phyloP scores from a whole-genome alignment of 2,888 invertebrate species.

The Portevinia maculata region DNA sequence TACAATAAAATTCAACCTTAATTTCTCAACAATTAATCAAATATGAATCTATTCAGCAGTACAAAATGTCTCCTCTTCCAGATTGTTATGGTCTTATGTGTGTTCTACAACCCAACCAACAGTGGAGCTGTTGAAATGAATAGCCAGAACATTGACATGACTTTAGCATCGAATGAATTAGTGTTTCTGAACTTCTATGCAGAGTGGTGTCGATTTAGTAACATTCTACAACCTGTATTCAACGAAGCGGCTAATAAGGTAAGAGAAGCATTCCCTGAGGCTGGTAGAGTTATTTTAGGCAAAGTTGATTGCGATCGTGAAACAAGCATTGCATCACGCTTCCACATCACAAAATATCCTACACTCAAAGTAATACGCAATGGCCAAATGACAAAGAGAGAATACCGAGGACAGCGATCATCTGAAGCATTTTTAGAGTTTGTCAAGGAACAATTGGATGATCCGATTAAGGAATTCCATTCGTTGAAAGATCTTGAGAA shows the following conservation, averaged over 20 bases:
- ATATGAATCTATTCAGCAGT: slow-evolving; percentile 78
- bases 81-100: slow-evolving; percentile 79
- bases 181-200: slow-evolving; percentile 99
- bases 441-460: slow-evolving; percentile 93
- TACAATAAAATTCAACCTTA: no score
- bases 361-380: slow-evolving; percentile 97
- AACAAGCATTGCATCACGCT: slow-evolving; percentile 92
- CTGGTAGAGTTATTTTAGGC: slow-evolving; percentile 95
- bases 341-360: slow-evolving; percentile 99
- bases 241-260: slow-evolving; percentile 96
- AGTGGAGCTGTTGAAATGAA: slow-evolving; percentile 93
- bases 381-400: slow-evolving; percentile 94
- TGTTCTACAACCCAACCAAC: slow-evolving; percentile 89
- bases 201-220: slow-evolving; percentile 99
- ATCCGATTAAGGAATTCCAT: slow-evolving; percentile 91
- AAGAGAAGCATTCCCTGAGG: slow-evolving; percentile 89
- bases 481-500: slow-evolving; percentile 88
- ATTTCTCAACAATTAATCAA: no score
- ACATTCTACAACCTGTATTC: slow-evolving; percentile 97
- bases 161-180: slow-evolving; percentile 96
- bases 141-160: slow-evolving; percentile 91
- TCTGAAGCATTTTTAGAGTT: slow-evolving; percentile 95
- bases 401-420: slow-evolving; percentile 95
- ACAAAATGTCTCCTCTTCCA: slow-evolving; percentile 77
- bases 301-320: slow-evolving; percentile 99